Conservation (phyloP, 2,888 invertebrate species). For the Troilus luridus region DNA sequence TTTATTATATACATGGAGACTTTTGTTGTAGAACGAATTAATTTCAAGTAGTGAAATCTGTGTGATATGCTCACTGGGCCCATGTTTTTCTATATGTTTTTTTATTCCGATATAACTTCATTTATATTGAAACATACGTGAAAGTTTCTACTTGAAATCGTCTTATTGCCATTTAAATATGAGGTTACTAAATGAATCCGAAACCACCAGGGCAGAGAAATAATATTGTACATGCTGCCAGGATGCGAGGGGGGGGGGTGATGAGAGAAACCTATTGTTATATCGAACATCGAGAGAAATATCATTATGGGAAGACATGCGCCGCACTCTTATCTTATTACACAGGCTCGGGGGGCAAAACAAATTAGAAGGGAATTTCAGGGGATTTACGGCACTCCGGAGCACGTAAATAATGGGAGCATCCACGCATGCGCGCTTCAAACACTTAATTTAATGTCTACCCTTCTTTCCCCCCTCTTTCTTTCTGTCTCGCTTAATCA, state of each 20-base stretch:
- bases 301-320: neutral
- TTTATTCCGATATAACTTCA: no score
- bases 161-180: neutral
- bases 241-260: neutral
- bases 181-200: neutral
- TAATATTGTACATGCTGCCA: neutral
- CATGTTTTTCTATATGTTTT: no score
- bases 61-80: no score
- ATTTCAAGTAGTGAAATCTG: no score
- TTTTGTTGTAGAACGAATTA: no score
- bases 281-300: neutral
- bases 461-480: neutral
- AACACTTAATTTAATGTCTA: constrained; percentile 33
- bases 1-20: no score
- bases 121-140: no score
- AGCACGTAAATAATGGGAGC: constrained; percentile 41
- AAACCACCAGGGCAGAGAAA: neutral
- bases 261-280: neutral
- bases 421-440: constrained; percentile 3
- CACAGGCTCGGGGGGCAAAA: neutral
- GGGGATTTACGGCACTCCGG: neutral
- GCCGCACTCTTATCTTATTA: neutral
- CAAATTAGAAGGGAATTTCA: constrained; percentile 34
- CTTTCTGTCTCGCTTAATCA: no score
- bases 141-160: neutral